Percentiles rank a stretch among this genome's conserved stretches.
These are phyloP conservation scores for Gari tellinella DNA, from an alignment of 2,888 invertebrate species.

Conservation along the genomic window DNA sequence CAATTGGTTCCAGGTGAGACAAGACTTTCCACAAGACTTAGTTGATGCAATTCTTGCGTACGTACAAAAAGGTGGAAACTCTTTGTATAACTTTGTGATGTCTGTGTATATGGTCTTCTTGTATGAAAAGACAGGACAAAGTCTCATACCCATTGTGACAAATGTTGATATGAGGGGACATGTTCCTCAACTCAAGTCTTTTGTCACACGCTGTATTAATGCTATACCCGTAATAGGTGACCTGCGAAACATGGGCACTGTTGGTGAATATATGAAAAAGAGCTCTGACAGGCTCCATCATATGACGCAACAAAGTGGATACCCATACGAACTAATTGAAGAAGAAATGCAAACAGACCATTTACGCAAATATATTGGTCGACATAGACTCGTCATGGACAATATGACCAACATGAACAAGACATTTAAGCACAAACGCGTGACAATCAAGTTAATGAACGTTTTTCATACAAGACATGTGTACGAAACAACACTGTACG, in stretches of 20 bases:
- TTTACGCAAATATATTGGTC: conserved; percentile 17
- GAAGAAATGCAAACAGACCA: conserved; percentile 32
- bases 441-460: conserved; percentile 22
- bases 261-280: conserved; percentile 23
- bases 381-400: conserved; percentile 45
- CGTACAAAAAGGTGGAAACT: conserved; percentile 14
- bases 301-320: conserved; percentile 37
- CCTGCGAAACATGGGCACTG: conserved; percentile 10
- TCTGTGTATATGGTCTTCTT: conserved; percentile 25
- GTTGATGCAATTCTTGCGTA: conserved; percentile 14
- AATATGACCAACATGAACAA: conserved; percentile 33
- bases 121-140: conserved; percentile 7
- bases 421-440: conserved; percentile 26
- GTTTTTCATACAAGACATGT: conserved; percentile 30
- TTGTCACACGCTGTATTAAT: conserved; percentile 38
- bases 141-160: conserved; percentile 37
- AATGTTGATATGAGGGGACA: conserved; percentile 44
- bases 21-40: conserved; percentile 19
- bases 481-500: conserved; percentile 28
- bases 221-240: conserved; percentile 41
- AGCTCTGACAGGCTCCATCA: conserved; percentile 20
- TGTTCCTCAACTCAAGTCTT: conserved; percentile 30
- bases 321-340: conserved; percentile 32
- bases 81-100: conserved; percentile 35
- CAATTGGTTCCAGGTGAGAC: conserved; percentile 15